Evolutionary conservation across 2,888 invertebrate species (phyloP).

Genomic region (Eudemis profundana): DNA sequence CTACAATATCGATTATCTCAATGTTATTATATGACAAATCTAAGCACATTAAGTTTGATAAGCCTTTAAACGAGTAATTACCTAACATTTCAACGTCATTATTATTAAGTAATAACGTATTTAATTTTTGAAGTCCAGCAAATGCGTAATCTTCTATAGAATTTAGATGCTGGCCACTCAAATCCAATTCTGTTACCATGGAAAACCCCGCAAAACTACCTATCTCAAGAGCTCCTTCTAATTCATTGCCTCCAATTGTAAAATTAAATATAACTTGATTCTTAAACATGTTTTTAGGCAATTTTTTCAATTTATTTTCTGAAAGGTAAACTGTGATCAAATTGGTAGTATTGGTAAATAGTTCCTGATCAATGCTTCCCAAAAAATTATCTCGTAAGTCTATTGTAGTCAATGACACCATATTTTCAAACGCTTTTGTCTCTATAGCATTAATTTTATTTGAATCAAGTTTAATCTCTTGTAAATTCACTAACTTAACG

Average conservation of each 20-base stretch:
- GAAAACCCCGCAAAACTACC: constrained; percentile 67
- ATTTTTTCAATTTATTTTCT: constrained; percentile 58
- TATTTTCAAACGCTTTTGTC: constrained; percentile 53
- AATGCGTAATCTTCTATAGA: constrained; percentile 66
- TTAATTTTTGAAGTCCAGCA: constrained; percentile 56
- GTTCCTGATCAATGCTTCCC: constrained; percentile 51
- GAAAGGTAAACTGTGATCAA: constrained; percentile 60
- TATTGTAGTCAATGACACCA: constrained; percentile 52
- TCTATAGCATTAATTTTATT: constrained; percentile 60
- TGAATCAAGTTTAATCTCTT: constrained; percentile 58
- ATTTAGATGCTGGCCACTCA: constrained; percentile 62
- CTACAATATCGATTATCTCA: constrained; percentile 60
- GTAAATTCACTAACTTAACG: constrained; percentile 55
- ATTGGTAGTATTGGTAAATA: constrained; percentile 51
- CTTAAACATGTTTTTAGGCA: constrained; percentile 63
- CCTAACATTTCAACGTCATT: constrained; percentile 61
- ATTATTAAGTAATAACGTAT: constrained; percentile 59
- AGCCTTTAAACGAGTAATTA: constrained; percentile 57
- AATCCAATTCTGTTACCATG: constrained; percentile 55
- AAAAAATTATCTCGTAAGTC: constrained; percentile 63
- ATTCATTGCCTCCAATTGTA: constrained; percentile 57
- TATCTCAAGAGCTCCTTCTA: constrained; percentile 60
- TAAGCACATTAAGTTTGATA: constrained; percentile 55
- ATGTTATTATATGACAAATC: constrained; percentile 69
- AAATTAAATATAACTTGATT: constrained; percentile 59